Conservation (phyloP, 2,888 invertebrate genomes). For the Diplolepis rosae region DNA sequence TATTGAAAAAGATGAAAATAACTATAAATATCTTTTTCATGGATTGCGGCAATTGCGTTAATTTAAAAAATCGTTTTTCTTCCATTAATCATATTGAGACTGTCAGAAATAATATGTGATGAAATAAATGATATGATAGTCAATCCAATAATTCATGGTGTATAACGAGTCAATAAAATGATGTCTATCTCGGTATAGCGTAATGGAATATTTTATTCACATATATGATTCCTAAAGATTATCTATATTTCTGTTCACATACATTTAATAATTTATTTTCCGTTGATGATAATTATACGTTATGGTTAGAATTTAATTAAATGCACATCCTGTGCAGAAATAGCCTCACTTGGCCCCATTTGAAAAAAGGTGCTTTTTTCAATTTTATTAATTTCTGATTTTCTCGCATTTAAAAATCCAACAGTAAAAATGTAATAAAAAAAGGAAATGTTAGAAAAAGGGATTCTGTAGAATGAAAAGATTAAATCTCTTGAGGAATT, state of each 20-base stretch:
- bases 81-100: conserved; percentile 2
- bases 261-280: neutral
- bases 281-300: neutral
- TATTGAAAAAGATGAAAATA: conserved; percentile 12
- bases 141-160: neutral
- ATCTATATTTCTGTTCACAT: neutral
- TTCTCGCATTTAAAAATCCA: too few relatives aligned
- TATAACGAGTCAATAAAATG: neutral
- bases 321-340: too few relatives aligned
- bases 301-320: too few relatives aligned
- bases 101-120: neutral
- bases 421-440: too few relatives aligned
- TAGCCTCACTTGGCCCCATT: too few relatives aligned
- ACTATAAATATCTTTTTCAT: conserved; percentile 22
- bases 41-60: conserved; percentile 12
- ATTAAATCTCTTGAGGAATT: too few relatives aligned
- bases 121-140: conserved; percentile 1
- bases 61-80: conserved; percentile 2
- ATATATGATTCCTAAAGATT: neutral
- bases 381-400: too few relatives aligned
- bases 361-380: too few relatives aligned
- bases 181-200: neutral
- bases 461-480: too few relatives aligned
- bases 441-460: too few relatives aligned
- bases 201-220: neutral